phyloP scores from a whole-genome alignment of 1,140 invertebrate species.

The Euura lappo region DNA sequence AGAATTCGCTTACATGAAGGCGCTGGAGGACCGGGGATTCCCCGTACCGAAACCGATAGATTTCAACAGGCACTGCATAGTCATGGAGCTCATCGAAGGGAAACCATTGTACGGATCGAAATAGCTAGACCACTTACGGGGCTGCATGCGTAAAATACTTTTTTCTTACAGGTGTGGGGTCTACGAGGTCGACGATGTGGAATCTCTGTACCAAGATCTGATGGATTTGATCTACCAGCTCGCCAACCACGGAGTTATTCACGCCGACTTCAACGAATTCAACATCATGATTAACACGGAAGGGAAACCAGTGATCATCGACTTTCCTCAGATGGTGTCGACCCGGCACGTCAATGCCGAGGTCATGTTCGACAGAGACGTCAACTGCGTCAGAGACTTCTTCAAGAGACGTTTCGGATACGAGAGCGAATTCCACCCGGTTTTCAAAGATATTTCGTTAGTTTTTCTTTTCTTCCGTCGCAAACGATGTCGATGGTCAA shows the following conservation, averaged over 20 bases:
- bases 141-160: too few relatives aligned
- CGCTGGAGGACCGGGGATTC: constrained; percentile 87
- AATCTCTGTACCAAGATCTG: constrained; percentile 88
- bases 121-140: constrained; percentile 9
- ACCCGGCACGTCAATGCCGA: constrained; percentile 92
- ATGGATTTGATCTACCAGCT: constrained; percentile 94
- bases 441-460: constrained; percentile 79
- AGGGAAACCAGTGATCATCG: constrained; percentile 88
- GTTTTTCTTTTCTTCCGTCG: too few relatives aligned
- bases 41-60: constrained; percentile 96
- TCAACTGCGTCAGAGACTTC: constrained; percentile 90
- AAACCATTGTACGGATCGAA: constrained; percentile 70
- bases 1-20: constrained; percentile 99
- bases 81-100: constrained; percentile 92
- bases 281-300: constrained; percentile 91
- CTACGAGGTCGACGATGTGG: constrained; percentile 77
- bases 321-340: constrained; percentile 99
- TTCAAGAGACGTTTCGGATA: constrained; percentile 91
- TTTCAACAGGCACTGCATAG: constrained; percentile 94
- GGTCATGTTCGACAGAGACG: constrained; percentile 96
- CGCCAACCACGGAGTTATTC: constrained; percentile 94
- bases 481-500: constrained; percentile 12
- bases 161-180: constrained; percentile 85
- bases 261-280: constrained; percentile 99
- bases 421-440: constrained; percentile 88